Evolutionary conservation across 1,140 invertebrate genomes (phyloP).

Genomic region (honey bee (Apis mellifera)): Amel_HAv3.1 CM009931.2:14872001-14872500

Average conservation of each 20-base stretch:
- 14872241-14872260: constrained; percentile 74
- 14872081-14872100: constrained; percentile 80
- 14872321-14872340: neutral
- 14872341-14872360: neutral
- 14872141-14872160: constrained; percentile 93
- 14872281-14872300: constrained; percentile 12
- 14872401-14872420: constrained; percentile 27
- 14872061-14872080: constrained; percentile 78
- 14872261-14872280: constrained; percentile 8
- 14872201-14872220: constrained; percentile 79
- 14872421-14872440: neutral
- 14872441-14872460: neutral
- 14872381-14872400: constrained; percentile 30
- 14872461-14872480: neutral
- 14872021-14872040: constrained; percentile 82
- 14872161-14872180: constrained; percentile 91
- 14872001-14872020: constrained; percentile 87
- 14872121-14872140: constrained; percentile 87
- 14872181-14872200: constrained; percentile 79
- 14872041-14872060: constrained; percentile 36
- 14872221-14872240: constrained; percentile 77
- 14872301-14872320: neutral
- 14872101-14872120: constrained; percentile 79
- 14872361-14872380: neutral
- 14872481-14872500: neutral